Evolutionary conservation across 2,797 vertebrate species (phyloP).

Genomic region (Takifugu ocellatus): DNA sequence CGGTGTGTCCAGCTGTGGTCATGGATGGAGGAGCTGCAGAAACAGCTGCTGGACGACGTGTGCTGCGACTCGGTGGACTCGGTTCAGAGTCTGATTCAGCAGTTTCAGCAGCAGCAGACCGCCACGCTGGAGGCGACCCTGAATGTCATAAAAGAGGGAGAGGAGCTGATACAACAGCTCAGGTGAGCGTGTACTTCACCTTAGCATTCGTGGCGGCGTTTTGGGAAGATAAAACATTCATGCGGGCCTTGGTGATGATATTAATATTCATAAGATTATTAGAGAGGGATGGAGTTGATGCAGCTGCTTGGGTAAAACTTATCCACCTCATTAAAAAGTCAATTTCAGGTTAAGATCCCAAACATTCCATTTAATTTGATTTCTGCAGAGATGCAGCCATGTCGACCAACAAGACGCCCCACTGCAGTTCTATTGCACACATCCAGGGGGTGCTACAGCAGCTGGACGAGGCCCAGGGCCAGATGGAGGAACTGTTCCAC

Average conservation of each 20-base stretch:
- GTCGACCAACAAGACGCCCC: slow-evolving; percentile 96
- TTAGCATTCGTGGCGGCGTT: slow-evolving; percentile 1
- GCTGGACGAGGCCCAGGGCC: slow-evolving; percentile 97
- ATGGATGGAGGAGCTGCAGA: slow-evolving; percentile 99
- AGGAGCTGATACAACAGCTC: slow-evolving; percentile 97
- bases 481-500: slow-evolving; percentile 99
- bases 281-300: slow-evolving; percentile 83
- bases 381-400: slow-evolving; percentile 88
- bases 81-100: slow-evolving; percentile 95
- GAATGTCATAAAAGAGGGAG: slow-evolving; percentile 97
- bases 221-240: background rate
- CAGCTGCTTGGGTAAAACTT: slow-evolving; percentile 81
- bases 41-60: slow-evolving; percentile 95
- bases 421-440: slow-evolving; percentile 98
- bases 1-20: slow-evolving; percentile 86
- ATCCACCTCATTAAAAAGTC: slow-evolving; percentile 1
- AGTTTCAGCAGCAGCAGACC: slow-evolving; percentile 98
- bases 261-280: slow-evolving; percentile 72
- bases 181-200: slow-evolving; percentile 71
- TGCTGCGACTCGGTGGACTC: slow-evolving; percentile 93
- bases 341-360: background rate
- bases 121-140: slow-evolving; percentile 94
- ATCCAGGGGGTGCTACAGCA: slow-evolving; percentile 99
- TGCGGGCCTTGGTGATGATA: background rate
- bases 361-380: background rate